These are phyloP conservation scores for Phaetusa simplex DNA, from an alignment of 2,113 vertebrate species.

Conservation along the genomic window DNA sequence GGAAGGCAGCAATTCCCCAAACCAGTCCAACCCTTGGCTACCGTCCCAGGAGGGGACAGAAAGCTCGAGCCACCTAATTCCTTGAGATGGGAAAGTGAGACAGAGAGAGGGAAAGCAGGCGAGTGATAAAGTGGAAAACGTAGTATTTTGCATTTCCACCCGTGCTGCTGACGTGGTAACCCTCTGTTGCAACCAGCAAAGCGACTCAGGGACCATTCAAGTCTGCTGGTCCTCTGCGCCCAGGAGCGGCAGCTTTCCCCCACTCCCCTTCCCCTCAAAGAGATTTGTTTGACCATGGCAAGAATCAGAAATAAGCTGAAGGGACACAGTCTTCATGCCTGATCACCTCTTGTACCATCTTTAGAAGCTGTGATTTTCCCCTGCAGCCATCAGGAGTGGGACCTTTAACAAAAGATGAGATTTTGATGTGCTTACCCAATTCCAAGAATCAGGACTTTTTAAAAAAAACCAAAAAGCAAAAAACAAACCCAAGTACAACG, in stretches of 20 bases:
- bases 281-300: not conserved
- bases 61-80: not conserved
- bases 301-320: not conserved
- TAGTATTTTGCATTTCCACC: not conserved
- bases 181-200: not conserved
- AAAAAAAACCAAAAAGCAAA: not conserved
- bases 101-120: not conserved
- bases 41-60: not conserved
- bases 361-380: not conserved
- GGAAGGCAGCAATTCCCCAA: not conserved
- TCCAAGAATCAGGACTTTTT: not conserved
- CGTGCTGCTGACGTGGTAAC: fast-evolving
- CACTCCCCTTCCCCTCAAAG: not conserved
- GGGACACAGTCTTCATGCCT: fast-evolving
- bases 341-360: not conserved
- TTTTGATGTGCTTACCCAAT: not conserved
- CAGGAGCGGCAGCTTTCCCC: fast-evolving
- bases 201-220: not conserved
- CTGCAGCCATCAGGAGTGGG: not conserved
- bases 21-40: not conserved
- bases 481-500: not conserved
- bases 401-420: not conserved
- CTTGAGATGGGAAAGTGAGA: not conserved
- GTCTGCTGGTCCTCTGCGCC: not conserved
- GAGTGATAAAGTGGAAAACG: not conserved